Percentiles rank a stretch among this genome's conserved stretches.
Evolutionary conservation across 1,140 invertebrate species (phyloP).

Genomic region (Tetranychus urticae): DNA sequence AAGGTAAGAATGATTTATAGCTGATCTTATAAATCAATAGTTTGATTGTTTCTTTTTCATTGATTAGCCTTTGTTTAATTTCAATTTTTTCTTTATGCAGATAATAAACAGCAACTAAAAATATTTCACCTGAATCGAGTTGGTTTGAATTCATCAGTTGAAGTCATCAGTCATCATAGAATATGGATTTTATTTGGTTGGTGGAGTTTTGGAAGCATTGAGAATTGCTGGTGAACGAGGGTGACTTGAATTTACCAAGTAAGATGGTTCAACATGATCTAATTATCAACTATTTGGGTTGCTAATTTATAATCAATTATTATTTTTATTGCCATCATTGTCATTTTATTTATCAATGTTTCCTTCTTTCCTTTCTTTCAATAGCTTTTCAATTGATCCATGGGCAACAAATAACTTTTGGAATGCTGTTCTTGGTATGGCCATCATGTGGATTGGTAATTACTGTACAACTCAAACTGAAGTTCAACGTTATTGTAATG

Average conservation of each 20-base stretch:
- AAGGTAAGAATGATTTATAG: too few species aligned
- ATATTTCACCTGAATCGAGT: too few species aligned
- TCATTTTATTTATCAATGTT: not conserved
- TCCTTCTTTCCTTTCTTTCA: conserved; percentile 21
- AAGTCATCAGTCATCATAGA: conserved; percentile 1
- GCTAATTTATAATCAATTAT: not conserved
- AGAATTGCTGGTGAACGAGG: conserved; percentile 5
- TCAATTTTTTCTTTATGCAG: too few species aligned
- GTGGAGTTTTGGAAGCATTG: conserved; percentile 17
- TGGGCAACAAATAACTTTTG: conserved; percentile 49
- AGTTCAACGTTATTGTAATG: conserved; percentile 19
- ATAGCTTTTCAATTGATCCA: conserved; percentile 45
- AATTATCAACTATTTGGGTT: too few species aligned
- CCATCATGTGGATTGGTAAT: conserved; percentile 27
- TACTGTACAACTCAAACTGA: conserved; percentile 19
- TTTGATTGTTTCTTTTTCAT: too few species aligned
- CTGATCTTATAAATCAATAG: too few species aligned
- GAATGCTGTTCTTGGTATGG: conserved; percentile 50
- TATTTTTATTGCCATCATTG: not conserved
- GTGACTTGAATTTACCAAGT: conserved; percentile 15
- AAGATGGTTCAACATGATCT: not conserved
- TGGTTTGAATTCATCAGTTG: too few species aligned
- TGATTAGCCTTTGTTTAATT: too few species aligned
- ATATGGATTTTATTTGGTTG: conserved; percentile 16
- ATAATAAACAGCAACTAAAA: too few species aligned